phyloP scores from a whole-genome alignment of 2,888 invertebrate species.

The Halictus quadricinctus region DNA sequence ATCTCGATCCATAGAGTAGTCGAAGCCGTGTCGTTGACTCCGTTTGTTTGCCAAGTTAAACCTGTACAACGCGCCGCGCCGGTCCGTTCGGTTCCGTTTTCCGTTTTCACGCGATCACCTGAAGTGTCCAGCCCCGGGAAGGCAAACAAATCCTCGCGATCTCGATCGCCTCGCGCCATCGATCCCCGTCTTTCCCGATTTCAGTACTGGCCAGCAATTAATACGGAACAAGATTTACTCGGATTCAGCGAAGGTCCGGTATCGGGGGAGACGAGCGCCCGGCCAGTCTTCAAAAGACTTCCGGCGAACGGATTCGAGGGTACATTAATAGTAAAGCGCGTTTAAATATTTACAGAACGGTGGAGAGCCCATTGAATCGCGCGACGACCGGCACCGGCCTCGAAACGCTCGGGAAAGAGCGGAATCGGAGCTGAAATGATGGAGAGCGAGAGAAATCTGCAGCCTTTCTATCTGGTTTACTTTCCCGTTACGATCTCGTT shows the following conservation, averaged over 20 bases:
- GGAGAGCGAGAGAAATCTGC: not conserved
- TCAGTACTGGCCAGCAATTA: constrained; percentile 25
- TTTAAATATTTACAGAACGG: constrained; percentile 41
- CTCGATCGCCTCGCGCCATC: not conserved
- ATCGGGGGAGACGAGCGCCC: not conserved
- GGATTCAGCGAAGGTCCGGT: not conserved
- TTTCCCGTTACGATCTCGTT: not conserved
- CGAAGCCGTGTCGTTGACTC: not conserved
- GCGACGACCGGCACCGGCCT: not conserved
- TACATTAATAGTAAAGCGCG: constrained; percentile 19
- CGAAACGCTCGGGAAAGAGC: not conserved
- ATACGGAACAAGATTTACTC: constrained; percentile 27
- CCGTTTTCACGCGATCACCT: not conserved
- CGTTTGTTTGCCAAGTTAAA: not conserved
- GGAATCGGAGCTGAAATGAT: not conserved
- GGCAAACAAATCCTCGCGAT: not conserved
- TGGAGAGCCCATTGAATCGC: constrained; percentile 23
- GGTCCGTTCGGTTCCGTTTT: not conserved
- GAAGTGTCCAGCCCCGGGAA: not conserved
- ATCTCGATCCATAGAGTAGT: not conserved
- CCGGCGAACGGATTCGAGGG: not conserved
- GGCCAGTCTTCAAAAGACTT: constrained; percentile 5
- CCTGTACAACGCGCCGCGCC: not conserved
- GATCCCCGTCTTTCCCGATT: not conserved
- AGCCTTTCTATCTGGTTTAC: not conserved